A percentile compares a stretch with the other conserved stretches of the same genome.
Conservation (phyloP, 2,888 invertebrate genomes). For the Drosophila anomalata region DNA sequence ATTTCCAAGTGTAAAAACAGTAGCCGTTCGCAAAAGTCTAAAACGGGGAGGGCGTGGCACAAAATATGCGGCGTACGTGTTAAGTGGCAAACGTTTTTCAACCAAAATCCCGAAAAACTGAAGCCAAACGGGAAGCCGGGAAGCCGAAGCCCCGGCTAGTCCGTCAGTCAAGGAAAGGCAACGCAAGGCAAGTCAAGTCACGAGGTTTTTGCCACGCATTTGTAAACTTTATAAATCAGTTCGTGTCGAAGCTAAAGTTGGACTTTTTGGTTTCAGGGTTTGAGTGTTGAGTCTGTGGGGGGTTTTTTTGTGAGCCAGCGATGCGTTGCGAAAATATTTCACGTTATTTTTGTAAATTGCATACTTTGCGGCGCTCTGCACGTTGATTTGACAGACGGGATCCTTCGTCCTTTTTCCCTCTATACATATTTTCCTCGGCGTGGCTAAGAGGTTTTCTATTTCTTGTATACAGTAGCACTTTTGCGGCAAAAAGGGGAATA, state of each 20-base stretch:
- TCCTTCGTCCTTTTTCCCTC: constrained; percentile 7
- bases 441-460: constrained; percentile 16
- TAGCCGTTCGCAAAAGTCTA: neutral
- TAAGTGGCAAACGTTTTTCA: constrained; percentile 78
- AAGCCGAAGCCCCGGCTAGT: constrained; percentile 27
- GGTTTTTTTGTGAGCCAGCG: constrained; percentile 30
- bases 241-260: constrained; percentile 73
- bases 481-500: neutral
- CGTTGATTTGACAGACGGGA: constrained; percentile 68
- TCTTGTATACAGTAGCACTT: neutral
- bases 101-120: constrained; percentile 50
- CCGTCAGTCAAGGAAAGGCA: constrained; percentile 25
- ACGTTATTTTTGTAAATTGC: constrained; percentile 69
- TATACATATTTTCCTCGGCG: constrained; percentile 1
- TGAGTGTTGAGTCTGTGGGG: too few species aligned
- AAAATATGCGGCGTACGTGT: constrained; percentile 79
- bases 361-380: constrained; percentile 67
- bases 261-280: constrained; percentile 11
- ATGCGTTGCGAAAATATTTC: constrained; percentile 63
- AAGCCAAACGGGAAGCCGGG: constrained; percentile 23
- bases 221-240: constrained; percentile 78
- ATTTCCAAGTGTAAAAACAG: constrained; percentile 63
- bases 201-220: constrained; percentile 78
- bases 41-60: constrained; percentile 55
- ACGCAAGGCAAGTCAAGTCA: constrained; percentile 66